Conservation (phyloP, 2,113 vertebrate species). For the Xiphorhynchus elegans region DNA sequence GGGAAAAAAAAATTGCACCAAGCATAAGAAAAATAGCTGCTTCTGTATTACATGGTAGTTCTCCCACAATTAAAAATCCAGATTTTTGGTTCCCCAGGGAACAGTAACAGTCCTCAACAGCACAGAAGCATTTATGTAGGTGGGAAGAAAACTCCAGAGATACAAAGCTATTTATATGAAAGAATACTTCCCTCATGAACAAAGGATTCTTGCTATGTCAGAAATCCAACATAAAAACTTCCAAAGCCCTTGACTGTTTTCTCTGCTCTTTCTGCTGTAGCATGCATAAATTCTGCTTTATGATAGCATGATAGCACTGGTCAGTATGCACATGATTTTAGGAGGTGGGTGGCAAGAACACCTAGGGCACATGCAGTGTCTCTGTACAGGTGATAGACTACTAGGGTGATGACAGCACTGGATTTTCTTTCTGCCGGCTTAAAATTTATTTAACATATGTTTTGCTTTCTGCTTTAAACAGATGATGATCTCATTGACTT, state of each 20-base stretch:
- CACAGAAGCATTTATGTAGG: neutral
- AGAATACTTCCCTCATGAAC: neutral
- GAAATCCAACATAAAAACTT: neutral
- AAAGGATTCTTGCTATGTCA: neutral
- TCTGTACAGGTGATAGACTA: neutral
- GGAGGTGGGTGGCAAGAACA: neutral
- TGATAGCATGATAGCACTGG: neutral
- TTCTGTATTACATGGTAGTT: neutral
- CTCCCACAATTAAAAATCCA: neutral
- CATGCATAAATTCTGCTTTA: neutral
- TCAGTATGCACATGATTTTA: neutral
- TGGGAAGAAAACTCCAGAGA: neutral
- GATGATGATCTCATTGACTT: conserved; percentile 4
- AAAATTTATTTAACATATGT: conserved; percentile 36
- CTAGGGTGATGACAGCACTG: neutral
- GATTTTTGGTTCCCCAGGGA: neutral
- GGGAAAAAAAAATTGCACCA: neutral
- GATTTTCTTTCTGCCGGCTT: conserved; percentile 11
- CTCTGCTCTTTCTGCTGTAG: neutral
- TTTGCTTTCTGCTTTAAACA: conserved; percentile 24
- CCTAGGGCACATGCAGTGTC: neutral
- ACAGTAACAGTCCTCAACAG: neutral
- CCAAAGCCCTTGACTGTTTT: neutral
- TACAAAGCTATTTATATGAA: neutral
- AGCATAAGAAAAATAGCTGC: neutral